A percentile compares a stretch with the other conserved stretches of the same genome.
phyloP scores from a whole-genome alignment of 2,888 invertebrate species.

The Drosophila ezoana region DNA sequence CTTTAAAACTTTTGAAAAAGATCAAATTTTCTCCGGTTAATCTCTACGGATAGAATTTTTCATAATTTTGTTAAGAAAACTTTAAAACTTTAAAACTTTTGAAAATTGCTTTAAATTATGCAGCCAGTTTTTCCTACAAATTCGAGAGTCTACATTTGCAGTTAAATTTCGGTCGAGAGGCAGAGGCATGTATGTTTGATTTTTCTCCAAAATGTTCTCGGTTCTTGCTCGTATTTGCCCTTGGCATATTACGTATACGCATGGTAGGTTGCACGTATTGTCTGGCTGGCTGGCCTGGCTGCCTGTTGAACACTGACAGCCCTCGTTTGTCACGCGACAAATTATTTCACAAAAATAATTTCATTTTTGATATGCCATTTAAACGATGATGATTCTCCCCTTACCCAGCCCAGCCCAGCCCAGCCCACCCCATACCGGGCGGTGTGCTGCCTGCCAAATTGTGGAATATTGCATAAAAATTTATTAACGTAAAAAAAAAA shows the following conservation, averaged over 20 bases:
- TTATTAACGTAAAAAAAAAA: slow-evolving; percentile 75
- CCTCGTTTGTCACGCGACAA: slow-evolving; percentile 72
- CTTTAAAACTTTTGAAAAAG: slow-evolving; percentile 13
- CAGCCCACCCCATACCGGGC: too few species aligned
- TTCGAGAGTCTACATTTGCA: slow-evolving; percentile 16
- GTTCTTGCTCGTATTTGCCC: background rate
- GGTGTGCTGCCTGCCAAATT: slow-evolving; percentile 60
- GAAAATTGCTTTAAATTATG: slow-evolving; percentile 30
- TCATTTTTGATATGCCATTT: slow-evolving; percentile 78
- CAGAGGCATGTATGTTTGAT: background rate
- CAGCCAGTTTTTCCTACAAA: slow-evolving; percentile 20
- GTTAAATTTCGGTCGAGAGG: slow-evolving; percentile 14
- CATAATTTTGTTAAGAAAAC: slow-evolving; percentile 32
- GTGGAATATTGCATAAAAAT: slow-evolving; percentile 80
- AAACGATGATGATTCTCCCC: slow-evolving; percentile 51
- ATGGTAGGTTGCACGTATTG: slow-evolving; percentile 24
- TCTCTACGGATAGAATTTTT: background rate
- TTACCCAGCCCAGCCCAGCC: background rate
- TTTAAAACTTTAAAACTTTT: slow-evolving; percentile 20
- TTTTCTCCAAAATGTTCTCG: background rate
- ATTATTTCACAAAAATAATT: slow-evolving; percentile 73
- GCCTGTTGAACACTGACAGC: slow-evolving; percentile 65
- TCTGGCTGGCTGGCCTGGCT: slow-evolving; percentile 20
- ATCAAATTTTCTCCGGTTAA: slow-evolving; percentile 2
- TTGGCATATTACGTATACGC: slow-evolving; percentile 58